These are phyloP conservation scores for Cephalotes varians DNA, from an alignment of 2,888 invertebrate genomes.

Conservation along the genomic window DNA sequence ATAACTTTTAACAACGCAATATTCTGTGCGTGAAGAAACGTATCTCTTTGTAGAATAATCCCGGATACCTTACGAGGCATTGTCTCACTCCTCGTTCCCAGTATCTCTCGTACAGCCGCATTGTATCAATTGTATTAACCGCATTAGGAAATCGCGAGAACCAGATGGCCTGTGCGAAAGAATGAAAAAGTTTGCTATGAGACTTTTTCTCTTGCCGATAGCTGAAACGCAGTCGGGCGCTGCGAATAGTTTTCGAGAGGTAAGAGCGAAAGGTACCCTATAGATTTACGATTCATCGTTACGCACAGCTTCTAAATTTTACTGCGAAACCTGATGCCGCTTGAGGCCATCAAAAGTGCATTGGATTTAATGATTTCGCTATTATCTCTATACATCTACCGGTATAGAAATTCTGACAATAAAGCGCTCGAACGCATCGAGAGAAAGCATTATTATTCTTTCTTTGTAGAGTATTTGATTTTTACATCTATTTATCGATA, in stretches of 20 bases:
- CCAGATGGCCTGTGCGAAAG: constrained; percentile 9
- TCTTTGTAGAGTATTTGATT: not conserved
- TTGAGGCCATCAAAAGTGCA: constrained; percentile 8
- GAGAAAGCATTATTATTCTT: constrained; percentile 23
- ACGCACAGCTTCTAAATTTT: constrained; percentile 24
- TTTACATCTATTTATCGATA: constrained; percentile 14
- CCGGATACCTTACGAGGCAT: constrained; percentile 20
- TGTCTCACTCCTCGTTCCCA: constrained; percentile 19
- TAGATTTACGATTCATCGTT: constrained; percentile 38
- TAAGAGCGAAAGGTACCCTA: constrained; percentile 25
- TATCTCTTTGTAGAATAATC: constrained; percentile 12
- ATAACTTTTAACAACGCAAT: not conserved
- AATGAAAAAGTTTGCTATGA: not conserved
- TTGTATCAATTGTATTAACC: constrained; percentile 11
- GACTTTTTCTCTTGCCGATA: constrained; percentile 18
- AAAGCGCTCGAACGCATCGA: not conserved
- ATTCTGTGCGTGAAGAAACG: not conserved
- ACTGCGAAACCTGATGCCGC: constrained; percentile 2
- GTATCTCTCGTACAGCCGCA: constrained; percentile 10
- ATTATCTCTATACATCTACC: constrained; percentile 31
- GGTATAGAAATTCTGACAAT: not conserved
- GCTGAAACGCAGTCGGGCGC: constrained; percentile 19
- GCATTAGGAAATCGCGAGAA: constrained; percentile 35
- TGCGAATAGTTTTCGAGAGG: constrained; percentile 21
- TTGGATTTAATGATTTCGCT: constrained; percentile 42